phyloP scores from a whole-genome alignment of 2,888 invertebrate species.

The Argyresthia goedartella region DNA sequence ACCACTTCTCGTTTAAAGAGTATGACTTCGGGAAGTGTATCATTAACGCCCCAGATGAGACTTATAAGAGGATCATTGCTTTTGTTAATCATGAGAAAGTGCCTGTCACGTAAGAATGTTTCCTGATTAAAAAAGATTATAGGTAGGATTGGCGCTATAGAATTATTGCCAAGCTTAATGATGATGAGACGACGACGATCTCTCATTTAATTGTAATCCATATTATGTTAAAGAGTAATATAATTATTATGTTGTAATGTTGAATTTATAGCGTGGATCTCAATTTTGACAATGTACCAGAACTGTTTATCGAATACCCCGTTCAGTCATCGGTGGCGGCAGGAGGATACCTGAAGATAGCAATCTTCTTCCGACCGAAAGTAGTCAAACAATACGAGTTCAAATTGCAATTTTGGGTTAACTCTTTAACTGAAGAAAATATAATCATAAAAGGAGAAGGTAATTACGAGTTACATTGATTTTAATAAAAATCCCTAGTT shows the following conservation, averaged over 20 bases:
- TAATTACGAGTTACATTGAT: conserved; percentile 13
- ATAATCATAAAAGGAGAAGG: conserved; percentile 71
- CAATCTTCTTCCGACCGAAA: conserved; percentile 69
- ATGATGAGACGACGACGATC: no score
- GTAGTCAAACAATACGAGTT: conserved; percentile 60
- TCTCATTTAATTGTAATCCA: no score
- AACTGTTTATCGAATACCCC: conserved; percentile 60
- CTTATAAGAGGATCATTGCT: conserved; percentile 52
- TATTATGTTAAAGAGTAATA: no score
- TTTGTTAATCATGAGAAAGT: conserved; percentile 37
- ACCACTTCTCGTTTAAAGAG: conserved; percentile 74
- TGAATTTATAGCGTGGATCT: no score
- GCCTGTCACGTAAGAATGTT: neutral
- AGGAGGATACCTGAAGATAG: conserved; percentile 46
- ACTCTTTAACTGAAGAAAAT: conserved; percentile 61
- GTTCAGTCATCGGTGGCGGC: conserved; percentile 45
- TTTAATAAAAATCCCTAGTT: neutral
- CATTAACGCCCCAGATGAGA: conserved; percentile 57
- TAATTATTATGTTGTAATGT: no score
- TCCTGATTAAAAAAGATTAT: no score
- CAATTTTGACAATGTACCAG: conserved; percentile 22
- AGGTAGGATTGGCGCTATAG: no score
- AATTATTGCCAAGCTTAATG: no score
- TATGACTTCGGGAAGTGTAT: conserved; percentile 77
- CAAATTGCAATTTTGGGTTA: conserved; percentile 62